phyloP scores from a whole-genome alignment of 2,113 vertebrate species.

The Sebastes schlegelii region DNA sequence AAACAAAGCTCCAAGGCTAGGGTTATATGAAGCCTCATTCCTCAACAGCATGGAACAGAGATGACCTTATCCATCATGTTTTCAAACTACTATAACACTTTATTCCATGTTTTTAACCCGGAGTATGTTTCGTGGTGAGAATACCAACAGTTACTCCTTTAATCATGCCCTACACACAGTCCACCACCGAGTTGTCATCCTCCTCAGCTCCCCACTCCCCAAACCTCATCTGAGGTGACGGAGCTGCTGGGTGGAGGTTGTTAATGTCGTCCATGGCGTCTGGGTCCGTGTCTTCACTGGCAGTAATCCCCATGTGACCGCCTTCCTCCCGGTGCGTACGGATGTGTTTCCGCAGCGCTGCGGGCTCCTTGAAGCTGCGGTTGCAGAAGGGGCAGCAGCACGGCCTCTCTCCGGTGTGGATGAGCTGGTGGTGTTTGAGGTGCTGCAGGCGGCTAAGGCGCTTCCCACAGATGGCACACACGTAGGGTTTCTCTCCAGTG shows the following conservation, averaged over 20 bases:
- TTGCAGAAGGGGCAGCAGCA: conserved; percentile 86
- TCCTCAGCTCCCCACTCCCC: conserved; percentile 85
- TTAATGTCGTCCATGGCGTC: conserved; percentile 76
- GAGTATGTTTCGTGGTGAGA: background rate
- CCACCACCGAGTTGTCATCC: conserved; percentile 78
- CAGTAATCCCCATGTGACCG: conserved; percentile 65
- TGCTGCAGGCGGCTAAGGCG: conserved; percentile 87
- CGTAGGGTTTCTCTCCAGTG: conserved; percentile 86
- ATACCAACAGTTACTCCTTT: background rate
- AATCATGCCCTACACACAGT: conserved; percentile 77
- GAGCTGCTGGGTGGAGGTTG: conserved; percentile 78
- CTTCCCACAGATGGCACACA: conserved; percentile 85
- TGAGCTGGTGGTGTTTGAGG: conserved; percentile 88
- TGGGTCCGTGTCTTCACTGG: conserved; percentile 67
- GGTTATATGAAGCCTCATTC: conserved; percentile 33
- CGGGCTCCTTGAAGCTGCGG: conserved; percentile 85
- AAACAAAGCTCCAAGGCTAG: conserved; percentile 20
- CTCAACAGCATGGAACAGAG: conserved; percentile 8
- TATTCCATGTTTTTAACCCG: background rate
- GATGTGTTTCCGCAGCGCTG: conserved; percentile 83
- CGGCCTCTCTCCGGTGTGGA: conserved; percentile 86
- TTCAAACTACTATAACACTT: conserved; percentile 31
- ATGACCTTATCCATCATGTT: conserved; percentile 2
- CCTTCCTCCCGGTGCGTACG: conserved; percentile 81
- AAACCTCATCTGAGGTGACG: conserved; percentile 84